These are phyloP conservation scores for Petromus typicus DNA, from an alignment of 2,113 vertebrate species.

Conservation along the genomic window DNA sequence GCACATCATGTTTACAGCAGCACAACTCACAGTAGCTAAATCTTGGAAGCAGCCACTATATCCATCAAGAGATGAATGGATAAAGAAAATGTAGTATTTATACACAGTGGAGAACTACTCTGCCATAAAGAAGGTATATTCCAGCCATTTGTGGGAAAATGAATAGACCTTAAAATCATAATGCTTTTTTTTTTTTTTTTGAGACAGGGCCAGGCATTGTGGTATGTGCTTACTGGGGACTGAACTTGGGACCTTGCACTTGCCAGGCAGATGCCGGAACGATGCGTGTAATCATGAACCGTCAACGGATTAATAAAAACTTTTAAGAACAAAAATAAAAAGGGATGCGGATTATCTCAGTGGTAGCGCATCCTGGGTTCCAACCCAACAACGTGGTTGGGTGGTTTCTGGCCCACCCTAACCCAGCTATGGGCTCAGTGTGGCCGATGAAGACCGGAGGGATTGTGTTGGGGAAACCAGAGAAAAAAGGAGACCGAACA, in stretches of 20 bases:
- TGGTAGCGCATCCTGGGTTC: background rate
- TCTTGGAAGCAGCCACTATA: background rate
- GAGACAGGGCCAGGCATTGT: too few relatives aligned
- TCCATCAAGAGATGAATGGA: background rate
- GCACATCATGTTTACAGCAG: background rate
- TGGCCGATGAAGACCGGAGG: background rate
- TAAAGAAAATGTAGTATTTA: background rate
- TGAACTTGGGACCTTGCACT: too few relatives aligned
- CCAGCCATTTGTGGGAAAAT: background rate
- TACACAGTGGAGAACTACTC: background rate
- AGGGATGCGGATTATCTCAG: background rate
- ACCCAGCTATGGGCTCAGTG: background rate
- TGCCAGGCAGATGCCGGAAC: too few relatives aligned
- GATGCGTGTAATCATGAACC: background rate
- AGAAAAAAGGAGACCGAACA: background rate
- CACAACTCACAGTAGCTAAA: background rate
- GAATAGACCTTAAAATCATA: background rate
- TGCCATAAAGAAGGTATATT: background rate
- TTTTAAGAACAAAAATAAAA: background rate
- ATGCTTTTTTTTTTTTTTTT: background rate
- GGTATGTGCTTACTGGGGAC: too few relatives aligned
- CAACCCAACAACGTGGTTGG: background rate
- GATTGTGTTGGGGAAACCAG: background rate
- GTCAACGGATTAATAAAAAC: background rate
- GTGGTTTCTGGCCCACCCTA: background rate